phyloP scores from a whole-genome alignment of 1,140 invertebrate species.

The Caenorhabditis remanei region DNA sequence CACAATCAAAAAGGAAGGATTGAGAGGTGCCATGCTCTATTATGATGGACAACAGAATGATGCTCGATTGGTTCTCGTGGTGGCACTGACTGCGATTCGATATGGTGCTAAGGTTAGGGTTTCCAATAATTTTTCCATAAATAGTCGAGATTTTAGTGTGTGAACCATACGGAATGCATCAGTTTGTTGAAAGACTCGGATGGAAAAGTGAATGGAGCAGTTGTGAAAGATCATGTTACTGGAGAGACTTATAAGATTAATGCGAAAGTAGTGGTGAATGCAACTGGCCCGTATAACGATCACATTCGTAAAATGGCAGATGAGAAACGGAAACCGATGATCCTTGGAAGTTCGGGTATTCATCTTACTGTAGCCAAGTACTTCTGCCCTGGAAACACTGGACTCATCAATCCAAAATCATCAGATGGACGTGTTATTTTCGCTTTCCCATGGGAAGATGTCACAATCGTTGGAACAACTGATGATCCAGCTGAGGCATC shows the following conservation, averaged over 20 bases:
- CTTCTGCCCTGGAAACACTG: slow-evolving; percentile 93
- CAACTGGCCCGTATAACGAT: slow-evolving; percentile 98
- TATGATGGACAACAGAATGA: slow-evolving; percentile 99
- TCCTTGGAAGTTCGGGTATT: slow-evolving; percentile 94
- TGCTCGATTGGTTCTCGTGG: slow-evolving; percentile 94
- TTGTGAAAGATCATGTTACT: slow-evolving; percentile 78
- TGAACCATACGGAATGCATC: slow-evolving; percentile 89
- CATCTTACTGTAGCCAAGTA: slow-evolving; percentile 98
- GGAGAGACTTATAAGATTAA: slow-evolving; percentile 90
- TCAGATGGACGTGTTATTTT: slow-evolving; percentile 98
- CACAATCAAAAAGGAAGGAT: slow-evolving; percentile 90
- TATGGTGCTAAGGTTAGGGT: slow-evolving; percentile 86
- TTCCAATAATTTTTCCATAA: not conserved
- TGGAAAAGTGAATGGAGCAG: slow-evolving; percentile 78
- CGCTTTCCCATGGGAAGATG: slow-evolving; percentile 91
- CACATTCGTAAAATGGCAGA: slow-evolving; percentile 94
- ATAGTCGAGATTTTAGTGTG: slow-evolving; percentile 24
- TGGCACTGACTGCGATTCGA: slow-evolving; percentile 92
- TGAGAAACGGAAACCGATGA: slow-evolving; percentile 86
- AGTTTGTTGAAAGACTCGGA: slow-evolving; percentile 85
- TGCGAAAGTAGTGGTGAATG: slow-evolving; percentile 95
- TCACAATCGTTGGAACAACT: slow-evolving; percentile 89
- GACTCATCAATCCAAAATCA: slow-evolving; percentile 94
- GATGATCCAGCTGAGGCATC: slow-evolving; percentile 93
- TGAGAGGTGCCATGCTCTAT: slow-evolving; percentile 96